These are phyloP conservation scores for Mycteria americana DNA, from an alignment of 2,797 vertebrate genomes.

Conservation along the genomic window DNA sequence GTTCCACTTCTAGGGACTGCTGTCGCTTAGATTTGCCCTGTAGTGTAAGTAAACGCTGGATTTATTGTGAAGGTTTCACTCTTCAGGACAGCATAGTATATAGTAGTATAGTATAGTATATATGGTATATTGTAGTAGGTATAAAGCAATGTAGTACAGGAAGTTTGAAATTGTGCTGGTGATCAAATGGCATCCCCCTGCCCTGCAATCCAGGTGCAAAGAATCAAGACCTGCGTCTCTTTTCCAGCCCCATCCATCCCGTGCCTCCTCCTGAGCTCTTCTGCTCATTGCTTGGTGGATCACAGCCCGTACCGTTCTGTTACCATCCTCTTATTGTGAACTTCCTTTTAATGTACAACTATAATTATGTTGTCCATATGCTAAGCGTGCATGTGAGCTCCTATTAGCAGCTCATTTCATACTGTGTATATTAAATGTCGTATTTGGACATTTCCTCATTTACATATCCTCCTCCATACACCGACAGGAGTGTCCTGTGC, in stretches of 20 bases:
- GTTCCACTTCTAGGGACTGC: neutral
- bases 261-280: fast-evolving
- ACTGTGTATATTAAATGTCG: neutral
- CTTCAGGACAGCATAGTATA: neutral
- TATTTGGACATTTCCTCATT: neutral
- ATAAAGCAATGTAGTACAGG: neutral
- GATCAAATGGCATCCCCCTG: neutral
- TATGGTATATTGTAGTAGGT: neutral
- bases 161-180: neutral
- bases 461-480: neutral
- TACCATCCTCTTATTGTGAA: neutral
- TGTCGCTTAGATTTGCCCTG: neutral
- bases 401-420: neutral
- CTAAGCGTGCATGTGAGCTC: neutral
- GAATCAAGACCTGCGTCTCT: neutral
- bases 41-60: neutral
- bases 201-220: neutral
- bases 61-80: neutral
- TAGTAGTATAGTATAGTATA: neutral
- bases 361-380: neutral
- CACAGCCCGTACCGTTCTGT: fast-evolving
- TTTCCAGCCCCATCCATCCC: neutral
- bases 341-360: neutral
- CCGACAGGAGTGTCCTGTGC: neutral
- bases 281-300: fast-evolving